Conservation (phyloP, 2,888 invertebrate species). For the Cenopis cana region DNA sequence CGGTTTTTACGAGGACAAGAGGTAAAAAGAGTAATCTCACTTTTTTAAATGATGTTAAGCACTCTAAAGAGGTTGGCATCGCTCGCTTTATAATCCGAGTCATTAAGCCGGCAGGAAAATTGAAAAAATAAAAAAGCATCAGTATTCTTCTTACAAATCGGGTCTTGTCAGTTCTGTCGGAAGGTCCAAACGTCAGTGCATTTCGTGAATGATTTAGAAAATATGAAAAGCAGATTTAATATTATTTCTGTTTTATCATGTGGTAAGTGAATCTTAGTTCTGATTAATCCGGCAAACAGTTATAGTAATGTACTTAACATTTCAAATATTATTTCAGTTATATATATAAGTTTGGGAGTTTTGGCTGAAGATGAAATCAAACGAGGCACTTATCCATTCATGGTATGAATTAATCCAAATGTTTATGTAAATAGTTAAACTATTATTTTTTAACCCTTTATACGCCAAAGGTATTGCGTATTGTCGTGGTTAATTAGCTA, state of each 20-base stretch:
- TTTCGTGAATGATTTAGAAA: constrained; percentile 31
- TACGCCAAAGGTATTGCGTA: too few relatives aligned
- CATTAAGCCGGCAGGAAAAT: constrained; percentile 35
- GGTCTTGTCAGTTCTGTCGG: constrained; percentile 26
- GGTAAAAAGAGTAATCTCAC: constrained; percentile 57
- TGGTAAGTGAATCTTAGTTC: constrained; percentile 17
- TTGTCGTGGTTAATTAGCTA: too few relatives aligned
- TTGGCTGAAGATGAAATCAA: constrained; percentile 64
- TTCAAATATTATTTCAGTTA: constrained; percentile 48
- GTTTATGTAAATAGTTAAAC: background rate
- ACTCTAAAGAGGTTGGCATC: constrained; percentile 32
- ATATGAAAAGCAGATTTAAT: constrained; percentile 30
- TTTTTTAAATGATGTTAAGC: constrained; percentile 49
- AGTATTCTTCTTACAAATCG: constrained; percentile 43
- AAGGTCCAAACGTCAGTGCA: constrained; percentile 35
- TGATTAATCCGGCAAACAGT: background rate
- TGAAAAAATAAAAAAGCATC: constrained; percentile 23
- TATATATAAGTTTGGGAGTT: constrained; percentile 55
- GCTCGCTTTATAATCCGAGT: constrained; percentile 23
- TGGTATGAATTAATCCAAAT: constrained; percentile 58
- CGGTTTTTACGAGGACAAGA: constrained; percentile 66
- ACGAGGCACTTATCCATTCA: constrained; percentile 66
- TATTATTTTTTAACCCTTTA: background rate
- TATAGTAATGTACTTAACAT: background rate
- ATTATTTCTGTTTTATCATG: constrained; percentile 21